Percentiles rank a stretch among this genome's conserved stretches.
Conservation (phyloP, 2,797 vertebrate genomes). For the Nothura maculosa region DNA sequence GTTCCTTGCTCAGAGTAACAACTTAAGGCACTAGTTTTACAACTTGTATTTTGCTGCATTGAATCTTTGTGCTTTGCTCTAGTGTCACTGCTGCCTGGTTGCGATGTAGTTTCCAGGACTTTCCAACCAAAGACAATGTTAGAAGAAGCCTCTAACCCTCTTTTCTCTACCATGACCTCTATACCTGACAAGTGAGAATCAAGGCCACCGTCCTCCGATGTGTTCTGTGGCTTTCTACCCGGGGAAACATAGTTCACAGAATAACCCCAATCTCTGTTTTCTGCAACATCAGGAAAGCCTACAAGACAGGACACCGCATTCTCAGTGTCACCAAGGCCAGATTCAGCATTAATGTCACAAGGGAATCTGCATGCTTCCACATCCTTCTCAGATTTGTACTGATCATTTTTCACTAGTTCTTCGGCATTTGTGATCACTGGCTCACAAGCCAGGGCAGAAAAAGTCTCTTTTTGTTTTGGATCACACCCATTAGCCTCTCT, state of each 20-base stretch:
- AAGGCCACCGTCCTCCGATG: slow-evolving; percentile 5
- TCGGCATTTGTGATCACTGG: background rate
- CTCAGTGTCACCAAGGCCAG: background rate
- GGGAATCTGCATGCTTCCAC: background rate
- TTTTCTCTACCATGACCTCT: background rate
- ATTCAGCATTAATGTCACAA: background rate
- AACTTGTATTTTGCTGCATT: background rate
- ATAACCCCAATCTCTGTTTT: slow-evolving; percentile 24
- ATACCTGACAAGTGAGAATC: background rate
- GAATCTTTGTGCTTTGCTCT: background rate
- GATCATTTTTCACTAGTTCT: background rate
- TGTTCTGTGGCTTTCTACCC: background rate
- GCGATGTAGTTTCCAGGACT: background rate
- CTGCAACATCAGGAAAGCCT: slow-evolving; percentile 12
- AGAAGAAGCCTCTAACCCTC: background rate
- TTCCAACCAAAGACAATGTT: background rate
- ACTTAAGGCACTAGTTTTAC: background rate
- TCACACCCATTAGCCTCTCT: slow-evolving; percentile 10
- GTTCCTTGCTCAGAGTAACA: background rate
- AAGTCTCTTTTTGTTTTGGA: background rate
- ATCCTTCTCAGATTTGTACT: background rate
- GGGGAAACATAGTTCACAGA: background rate
- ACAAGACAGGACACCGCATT: background rate
- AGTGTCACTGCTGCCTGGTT: background rate
- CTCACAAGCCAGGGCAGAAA: background rate